Evolutionary conservation across 2,113 vertebrate genomes (phyloP).

Genomic region (Chiloscyllium plagiosum): DNA sequence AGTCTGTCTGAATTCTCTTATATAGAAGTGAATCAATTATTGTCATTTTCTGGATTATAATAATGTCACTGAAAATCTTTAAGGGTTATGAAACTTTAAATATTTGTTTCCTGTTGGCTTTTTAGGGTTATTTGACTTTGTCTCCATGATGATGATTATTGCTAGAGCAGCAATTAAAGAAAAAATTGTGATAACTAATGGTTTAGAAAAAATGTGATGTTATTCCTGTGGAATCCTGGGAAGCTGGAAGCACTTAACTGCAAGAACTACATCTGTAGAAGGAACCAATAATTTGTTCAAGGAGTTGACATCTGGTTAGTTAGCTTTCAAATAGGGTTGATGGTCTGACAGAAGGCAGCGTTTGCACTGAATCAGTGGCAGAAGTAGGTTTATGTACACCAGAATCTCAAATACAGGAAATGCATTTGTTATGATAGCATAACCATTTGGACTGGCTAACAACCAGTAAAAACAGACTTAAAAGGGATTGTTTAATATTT

Average conservation of each 20-base stretch:
- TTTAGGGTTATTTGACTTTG: neutral
- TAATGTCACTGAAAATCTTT: neutral
- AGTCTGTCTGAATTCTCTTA: neutral
- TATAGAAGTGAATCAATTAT: neutral
- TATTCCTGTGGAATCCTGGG: slow-evolving; percentile 75
- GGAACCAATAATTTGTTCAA: slow-evolving; percentile 85
- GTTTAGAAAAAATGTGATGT: slow-evolving; percentile 79
- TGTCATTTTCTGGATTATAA: neutral
- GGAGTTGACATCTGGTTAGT: slow-evolving; percentile 83
- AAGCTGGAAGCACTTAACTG: slow-evolving; percentile 88
- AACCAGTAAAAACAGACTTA: slow-evolving; percentile 60
- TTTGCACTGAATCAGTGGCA: slow-evolving; percentile 59
- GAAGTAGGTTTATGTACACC: slow-evolving; percentile 74
- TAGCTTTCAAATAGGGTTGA: slow-evolving; percentile 77
- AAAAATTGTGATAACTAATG: slow-evolving; percentile 76
- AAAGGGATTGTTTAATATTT: slow-evolving; percentile 73
- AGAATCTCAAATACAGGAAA: slow-evolving; percentile 88
- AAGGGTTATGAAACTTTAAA: neutral
- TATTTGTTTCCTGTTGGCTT: slow-evolving; percentile 33
- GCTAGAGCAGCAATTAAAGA: slow-evolving; percentile 55
- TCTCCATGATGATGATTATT: neutral
- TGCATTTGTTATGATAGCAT: slow-evolving; percentile 75
- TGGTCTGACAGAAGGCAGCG: slow-evolving; percentile 62
- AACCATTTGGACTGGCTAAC: slow-evolving; percentile 80
- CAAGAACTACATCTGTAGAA: slow-evolving; percentile 75